Evolutionary conservation across 2,113 vertebrate species (phyloP), one percentile per base, ranked within the genome.

Genomic region (Ciconia maguari): DNA sequence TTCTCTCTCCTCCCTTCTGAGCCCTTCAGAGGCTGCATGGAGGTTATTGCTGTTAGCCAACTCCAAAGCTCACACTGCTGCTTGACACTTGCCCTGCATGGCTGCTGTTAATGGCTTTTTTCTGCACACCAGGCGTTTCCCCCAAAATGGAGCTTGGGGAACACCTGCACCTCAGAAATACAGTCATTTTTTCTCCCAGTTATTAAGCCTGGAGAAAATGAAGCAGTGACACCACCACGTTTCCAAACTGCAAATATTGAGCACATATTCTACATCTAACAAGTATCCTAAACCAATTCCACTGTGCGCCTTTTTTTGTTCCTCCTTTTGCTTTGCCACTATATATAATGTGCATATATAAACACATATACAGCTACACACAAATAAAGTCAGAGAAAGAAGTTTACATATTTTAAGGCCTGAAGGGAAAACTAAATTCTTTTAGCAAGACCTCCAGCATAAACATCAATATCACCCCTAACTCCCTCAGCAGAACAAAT

Each of bases 331-430:
- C 64, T 92, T 83, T 70, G 71, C 62, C 79, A 48, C 38, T 82
- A 66, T 75, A 83, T 68, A 87, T 30, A 92, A 55, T 11, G 42
- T 44, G 30, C 48, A 44, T 58, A 84, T 17, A 87, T 27, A 96
- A 96, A 91, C 70, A 91, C 20, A 51, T 9, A 61, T n/a, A 94
- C 6, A 78, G 48, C 72, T 20, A 75, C 46, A 82, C 3, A 72
- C 24, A 78, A 92, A 83, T 65, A n/a, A 66, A 94, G 58, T 44
- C 70, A 90, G 81, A 72, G 30, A 85, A 89, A 95, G 30, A 93
- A 85, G 87, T 90, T 96, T 64, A 85, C 60, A 36, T 79, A 84
- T 82, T 93, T 96, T 71, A 85, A 86, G 68, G 71, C 48, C 75
- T 83, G 58, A 81, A 91, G 38, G 74, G 85, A 94, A 93, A 90